Base-by-base conservation (phyloP, 2,888 invertebrate species). In the Aspidiotus destructor region DNA sequence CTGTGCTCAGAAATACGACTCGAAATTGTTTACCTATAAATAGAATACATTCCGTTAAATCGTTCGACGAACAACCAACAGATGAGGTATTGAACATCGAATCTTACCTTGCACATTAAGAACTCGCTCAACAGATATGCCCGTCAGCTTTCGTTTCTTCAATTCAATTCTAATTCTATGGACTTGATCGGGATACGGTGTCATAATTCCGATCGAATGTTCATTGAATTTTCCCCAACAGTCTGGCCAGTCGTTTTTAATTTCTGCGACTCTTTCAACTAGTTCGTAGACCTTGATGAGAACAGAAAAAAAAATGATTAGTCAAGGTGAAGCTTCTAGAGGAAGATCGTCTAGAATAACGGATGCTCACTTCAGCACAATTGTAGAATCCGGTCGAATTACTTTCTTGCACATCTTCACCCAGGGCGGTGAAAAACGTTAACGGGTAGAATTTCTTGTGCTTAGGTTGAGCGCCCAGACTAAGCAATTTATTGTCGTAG, bases 331-430 rank as follows among this genome's bases (percentile, higher is more conserved):
- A 28, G 28, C 28, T 28, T 28, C 5, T 28, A 28, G 28, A 28
- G 28, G 5, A 28, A 28, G 28, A 28, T 28, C 1, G 2, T 28
- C 28, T 28, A 28, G 28, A 28, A 28, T 5, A 28, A 28, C 2
- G 5, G 1, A 28, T 28, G 28, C 41, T 70, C 70, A 82, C 88
- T 79, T 92, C 92, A 0, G 86, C 85, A 75, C 86, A 85, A 76
- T 92, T 90, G 75, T 87, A 89, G 76, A 86, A 91, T 0, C 89
- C 88, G 8, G 90, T 90, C 2, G 86, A 86, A 74, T 85, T 84
- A 72, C 81, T 81, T 76, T 89, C 90, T 78, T 90, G 89, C 0
- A 87, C 82, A 76, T 90, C 90, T 75, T 86, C 86, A 0, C 90
- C 90, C 60, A 86, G 80, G 0, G 89, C 88, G 0, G 88, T 87